phyloP scores from a whole-genome alignment of 2,797 vertebrate species.

The Cetoscarus ocellatus region DNA sequence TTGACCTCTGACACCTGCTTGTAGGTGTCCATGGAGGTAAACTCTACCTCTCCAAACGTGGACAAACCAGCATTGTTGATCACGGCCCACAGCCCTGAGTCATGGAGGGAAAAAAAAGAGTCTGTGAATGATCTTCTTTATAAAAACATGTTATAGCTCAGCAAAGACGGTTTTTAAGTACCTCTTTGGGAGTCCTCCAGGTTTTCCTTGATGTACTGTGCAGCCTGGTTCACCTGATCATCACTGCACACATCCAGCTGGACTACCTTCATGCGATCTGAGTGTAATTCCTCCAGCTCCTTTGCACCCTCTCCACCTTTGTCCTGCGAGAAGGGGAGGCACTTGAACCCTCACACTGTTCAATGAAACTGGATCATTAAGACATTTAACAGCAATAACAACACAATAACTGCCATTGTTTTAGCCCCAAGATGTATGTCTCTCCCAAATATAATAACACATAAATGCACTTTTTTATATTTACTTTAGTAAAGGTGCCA shows the following conservation, averaged over 20 bases:
- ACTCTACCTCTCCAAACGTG: constrained; percentile 91
- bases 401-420: no score
- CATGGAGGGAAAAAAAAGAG: not conserved
- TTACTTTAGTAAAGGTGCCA: no score
- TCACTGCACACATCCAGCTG: constrained; percentile 93
- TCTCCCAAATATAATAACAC: no score
- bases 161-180: not conserved
- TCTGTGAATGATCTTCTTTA: not conserved
- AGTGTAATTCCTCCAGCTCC: constrained; percentile 84
- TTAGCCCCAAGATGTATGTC: no score
- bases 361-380: no score
- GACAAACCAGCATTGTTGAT: constrained; percentile 91
- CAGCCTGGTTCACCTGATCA: constrained; percentile 84
- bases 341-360: not conserved
- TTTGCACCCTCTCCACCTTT: constrained; percentile 85
- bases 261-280: constrained; percentile 88
- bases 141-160: not conserved
- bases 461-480: no score
- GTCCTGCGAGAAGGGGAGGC: constrained; percentile 69
- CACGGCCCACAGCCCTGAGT: constrained; percentile 90
- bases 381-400: no score
- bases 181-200: constrained; percentile 84
- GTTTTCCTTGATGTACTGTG: constrained; percentile 80
- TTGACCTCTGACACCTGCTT: constrained; percentile 89
- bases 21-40: constrained; percentile 88